A percentile compares a stretch with the other conserved stretches of the same genome.
These are phyloP conservation scores for Smittia aterrima DNA, from an alignment of 2,888 invertebrate genomes.

Conservation along the genomic window DNA sequence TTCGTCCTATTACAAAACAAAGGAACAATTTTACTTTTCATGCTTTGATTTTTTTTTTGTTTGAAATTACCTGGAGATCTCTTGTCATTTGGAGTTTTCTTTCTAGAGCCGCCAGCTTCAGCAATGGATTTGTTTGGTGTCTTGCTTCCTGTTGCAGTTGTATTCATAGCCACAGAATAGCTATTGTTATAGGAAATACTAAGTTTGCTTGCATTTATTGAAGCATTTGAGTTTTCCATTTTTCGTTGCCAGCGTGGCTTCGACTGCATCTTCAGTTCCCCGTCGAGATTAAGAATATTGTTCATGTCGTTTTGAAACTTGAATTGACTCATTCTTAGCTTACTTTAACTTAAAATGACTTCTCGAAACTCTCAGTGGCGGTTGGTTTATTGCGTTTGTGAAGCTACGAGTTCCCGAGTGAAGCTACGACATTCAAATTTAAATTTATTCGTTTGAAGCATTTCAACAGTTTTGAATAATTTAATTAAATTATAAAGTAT, in stretches of 20 bases:
- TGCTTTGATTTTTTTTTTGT: constrained; percentile 28
- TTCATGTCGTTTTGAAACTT: constrained; percentile 78
- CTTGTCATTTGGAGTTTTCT: constrained; percentile 66
- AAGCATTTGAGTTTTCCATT: constrained; percentile 57
- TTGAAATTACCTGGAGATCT: constrained; percentile 62
- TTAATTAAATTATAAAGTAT: too few relatives aligned
- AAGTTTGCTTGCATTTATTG: constrained; percentile 63
- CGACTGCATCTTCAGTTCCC: constrained; percentile 74
- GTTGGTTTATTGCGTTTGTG: too few relatives aligned
- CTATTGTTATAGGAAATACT: constrained; percentile 62
- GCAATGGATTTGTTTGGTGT: constrained; percentile 51
- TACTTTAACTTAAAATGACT: too few relatives aligned
- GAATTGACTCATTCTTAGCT: constrained; percentile 81
- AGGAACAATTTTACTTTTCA: too few relatives aligned
- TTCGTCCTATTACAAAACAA: constrained; percentile 58
- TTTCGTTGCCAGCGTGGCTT: constrained; percentile 76
- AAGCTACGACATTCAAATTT: too few relatives aligned
- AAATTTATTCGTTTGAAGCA: too few relatives aligned
- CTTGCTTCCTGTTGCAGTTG: constrained; percentile 62
- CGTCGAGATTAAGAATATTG: constrained; percentile 73
- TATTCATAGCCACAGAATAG: constrained; percentile 56
- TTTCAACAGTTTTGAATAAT: too few relatives aligned
- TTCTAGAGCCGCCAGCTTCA: constrained; percentile 54
- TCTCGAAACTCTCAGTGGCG: too few relatives aligned
- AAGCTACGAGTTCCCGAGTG: too few relatives aligned